Percentiles rank a stretch among this genome's conserved stretches.
These are phyloP conservation scores for Poeciliopsis gracilis DNA, from an alignment of 2,797 vertebrate genomes.

Conservation along the genomic window DNA sequence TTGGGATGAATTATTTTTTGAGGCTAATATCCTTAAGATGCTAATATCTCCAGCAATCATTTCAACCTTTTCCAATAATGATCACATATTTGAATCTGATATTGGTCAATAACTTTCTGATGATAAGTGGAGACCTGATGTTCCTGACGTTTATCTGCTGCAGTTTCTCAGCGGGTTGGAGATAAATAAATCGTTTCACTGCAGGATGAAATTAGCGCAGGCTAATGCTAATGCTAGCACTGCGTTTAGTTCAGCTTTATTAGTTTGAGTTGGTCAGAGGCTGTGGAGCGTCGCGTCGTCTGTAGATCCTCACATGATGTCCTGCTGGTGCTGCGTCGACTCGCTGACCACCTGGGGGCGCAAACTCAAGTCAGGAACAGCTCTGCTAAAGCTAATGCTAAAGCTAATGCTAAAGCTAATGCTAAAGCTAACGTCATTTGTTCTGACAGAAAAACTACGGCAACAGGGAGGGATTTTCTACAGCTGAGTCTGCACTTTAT, in stretches of 20 bases:
- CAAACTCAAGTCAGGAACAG: background rate
- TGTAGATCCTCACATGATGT: conserved; percentile 82
- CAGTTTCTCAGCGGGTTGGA: background rate
- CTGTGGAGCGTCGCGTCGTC: background rate
- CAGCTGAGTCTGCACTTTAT: background rate
- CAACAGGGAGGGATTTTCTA: background rate
- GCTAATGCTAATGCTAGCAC: background rate
- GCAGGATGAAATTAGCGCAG: conserved; percentile 15
- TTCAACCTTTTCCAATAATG: background rate
- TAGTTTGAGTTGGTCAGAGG: conserved; percentile 15
- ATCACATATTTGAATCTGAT: background rate
- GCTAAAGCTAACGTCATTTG: too few relatives aligned
- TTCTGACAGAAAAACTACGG: background rate
- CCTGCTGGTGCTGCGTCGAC: conserved; percentile 92
- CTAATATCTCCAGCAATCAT: background rate
- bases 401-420: too few relatives aligned
- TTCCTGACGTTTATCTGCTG: background rate
- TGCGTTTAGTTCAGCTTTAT: conserved; percentile 20
- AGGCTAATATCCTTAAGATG: too few relatives aligned
- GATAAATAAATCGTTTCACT: background rate
- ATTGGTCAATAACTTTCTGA: background rate
- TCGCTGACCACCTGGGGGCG: conserved; percentile 89
- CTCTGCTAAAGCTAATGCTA: too few relatives aligned
- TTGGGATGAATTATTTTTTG: background rate
- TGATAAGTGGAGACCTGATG: too few relatives aligned